Percentiles rank a stretch among this genome's conserved stretches.
These are phyloP conservation scores for Eledona agricola DNA, from an alignment of 2,888 invertebrate species.

Conservation along the genomic window DNA sequence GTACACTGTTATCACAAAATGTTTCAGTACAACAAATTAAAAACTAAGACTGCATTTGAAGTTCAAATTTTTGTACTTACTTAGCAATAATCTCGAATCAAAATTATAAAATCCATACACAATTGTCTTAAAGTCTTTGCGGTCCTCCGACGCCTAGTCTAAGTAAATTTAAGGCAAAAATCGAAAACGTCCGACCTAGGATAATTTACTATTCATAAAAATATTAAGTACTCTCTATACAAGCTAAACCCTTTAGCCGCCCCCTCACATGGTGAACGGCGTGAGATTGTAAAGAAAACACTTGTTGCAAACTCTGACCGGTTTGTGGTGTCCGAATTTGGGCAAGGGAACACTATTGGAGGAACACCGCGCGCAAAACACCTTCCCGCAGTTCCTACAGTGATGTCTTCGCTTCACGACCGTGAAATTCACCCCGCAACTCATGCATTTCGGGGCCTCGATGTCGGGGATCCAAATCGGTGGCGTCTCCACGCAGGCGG, in stretches of 20 bases:
- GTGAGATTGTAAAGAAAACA: constrained; percentile 81
- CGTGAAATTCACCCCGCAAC: constrained; percentile 91
- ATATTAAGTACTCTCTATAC: constrained; percentile 39
- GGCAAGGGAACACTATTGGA: constrained; percentile 92
- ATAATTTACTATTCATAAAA: constrained; percentile 39
- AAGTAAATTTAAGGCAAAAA: constrained; percentile 40
- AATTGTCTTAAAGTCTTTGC: constrained; percentile 1
- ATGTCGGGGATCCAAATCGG: constrained; percentile 97
- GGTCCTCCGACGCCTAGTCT: constrained; percentile 26
- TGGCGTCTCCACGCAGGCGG: constrained; percentile 61
- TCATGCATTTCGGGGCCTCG: constrained; percentile 90
- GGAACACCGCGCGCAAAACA: constrained; percentile 94
- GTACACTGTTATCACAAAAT: constrained; percentile 62
- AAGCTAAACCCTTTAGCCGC: constrained; percentile 40
- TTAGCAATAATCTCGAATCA: constrained; percentile 37
- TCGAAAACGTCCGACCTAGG: constrained; percentile 25
- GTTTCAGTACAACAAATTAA: constrained; percentile 60
- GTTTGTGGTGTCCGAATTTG: constrained; percentile 90
- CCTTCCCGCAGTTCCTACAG: constrained; percentile 96
- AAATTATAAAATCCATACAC: constrained; percentile 12
- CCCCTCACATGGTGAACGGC: constrained; percentile 66
- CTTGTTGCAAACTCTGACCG: constrained; percentile 92
- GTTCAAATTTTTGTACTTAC: constrained; percentile 44
- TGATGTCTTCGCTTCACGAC: constrained; percentile 95
- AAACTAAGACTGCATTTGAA: constrained; percentile 31